Base-by-base conservation (phyloP, 2,888 invertebrate genomes). In the Plagodis dolabraria region DNA sequence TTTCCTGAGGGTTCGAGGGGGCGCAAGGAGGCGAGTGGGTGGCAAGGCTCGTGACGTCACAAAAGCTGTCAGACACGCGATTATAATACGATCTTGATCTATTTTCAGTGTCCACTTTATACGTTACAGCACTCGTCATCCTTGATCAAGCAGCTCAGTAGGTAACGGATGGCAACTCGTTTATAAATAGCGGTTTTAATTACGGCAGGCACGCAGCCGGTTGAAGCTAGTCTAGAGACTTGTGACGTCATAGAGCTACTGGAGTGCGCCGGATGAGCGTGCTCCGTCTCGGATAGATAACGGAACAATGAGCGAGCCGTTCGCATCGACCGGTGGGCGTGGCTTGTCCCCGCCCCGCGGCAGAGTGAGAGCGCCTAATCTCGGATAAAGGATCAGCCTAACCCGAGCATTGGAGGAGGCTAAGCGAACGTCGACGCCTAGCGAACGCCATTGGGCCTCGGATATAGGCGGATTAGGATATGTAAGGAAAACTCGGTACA, bases 321-420 rank as follows among this genome's bases (percentile, higher is more conserved):
- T 54, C 77, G 81, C 88, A 90, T 91, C 90, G 91, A 91, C 89
- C 91, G 90, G 87, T 86, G 79, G 91, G 91, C 91, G 90, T 89
- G 90, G 85, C 84, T 70, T 67, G 83, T 82, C 87, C 86, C 89
- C 89, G 89, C 92, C 92, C 84, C 85, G 77, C 80, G 61, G 47
- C 76, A 84, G 83, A 84, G 83, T 82, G 85, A 85, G 85, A 85
- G 75, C 86, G 82, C 75, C 89, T 92, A 91, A 92, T 92, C 92
- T 89, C 82, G 90, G 88, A 90, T 92, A 92, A 89, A 85, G 92
- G 92, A 92, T 92, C 86, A 90, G 83, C 84, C 83, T 89, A 86
- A 88, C 77, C 82, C 86, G 83, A 80, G 86, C 70, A 85, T 88
- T 86, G 89, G 89, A 86, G 87, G 88, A 85, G 85, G 88, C 78